Conservation (phyloP, 1,140 invertebrate species). For the Drosophila tsacasi region DNA sequence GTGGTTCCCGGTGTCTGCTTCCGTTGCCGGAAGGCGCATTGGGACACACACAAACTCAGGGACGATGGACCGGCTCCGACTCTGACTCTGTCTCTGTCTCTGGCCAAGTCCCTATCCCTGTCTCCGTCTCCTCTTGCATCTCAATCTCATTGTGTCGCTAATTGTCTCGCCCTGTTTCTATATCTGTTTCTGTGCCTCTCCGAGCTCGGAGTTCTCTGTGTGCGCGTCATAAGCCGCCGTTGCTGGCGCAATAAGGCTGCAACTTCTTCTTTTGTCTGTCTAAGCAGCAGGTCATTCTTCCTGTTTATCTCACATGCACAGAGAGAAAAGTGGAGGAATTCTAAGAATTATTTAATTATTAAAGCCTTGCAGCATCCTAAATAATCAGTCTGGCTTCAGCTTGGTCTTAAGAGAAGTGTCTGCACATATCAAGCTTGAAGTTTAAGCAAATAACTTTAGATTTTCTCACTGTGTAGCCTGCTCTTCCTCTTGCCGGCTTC, state of each 20-base stretch:
- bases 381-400: too few relatives aligned
- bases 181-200: constrained; percentile 10
- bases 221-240: constrained; percentile 17
- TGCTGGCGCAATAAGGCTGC: constrained; percentile 57
- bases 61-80: constrained; percentile 7
- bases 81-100: constrained; percentile 19
- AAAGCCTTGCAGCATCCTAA: not conserved
- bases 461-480: constrained; percentile 11
- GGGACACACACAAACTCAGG: constrained; percentile 36
- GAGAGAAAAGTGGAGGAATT: not conserved
- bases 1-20: constrained; percentile 63
- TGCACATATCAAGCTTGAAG: too few relatives aligned
- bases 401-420: too few relatives aligned
- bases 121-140: constrained; percentile 56
- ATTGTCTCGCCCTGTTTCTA: constrained; percentile 67
- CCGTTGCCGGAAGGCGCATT: constrained; percentile 71
- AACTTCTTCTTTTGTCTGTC: constrained; percentile 57
- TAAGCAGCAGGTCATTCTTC: constrained; percentile 83
- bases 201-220: constrained; percentile 2
- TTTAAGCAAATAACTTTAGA: too few relatives aligned
- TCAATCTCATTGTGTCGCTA: constrained; percentile 82
- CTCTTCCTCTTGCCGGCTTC: constrained; percentile 14
- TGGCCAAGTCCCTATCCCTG: not conserved
- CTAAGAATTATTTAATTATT: too few relatives aligned
- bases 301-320: constrained; percentile 64